Evolutionary conservation across 2,888 invertebrate genomes (phyloP).

Genomic region (Ametastegia equiseti): DNA sequence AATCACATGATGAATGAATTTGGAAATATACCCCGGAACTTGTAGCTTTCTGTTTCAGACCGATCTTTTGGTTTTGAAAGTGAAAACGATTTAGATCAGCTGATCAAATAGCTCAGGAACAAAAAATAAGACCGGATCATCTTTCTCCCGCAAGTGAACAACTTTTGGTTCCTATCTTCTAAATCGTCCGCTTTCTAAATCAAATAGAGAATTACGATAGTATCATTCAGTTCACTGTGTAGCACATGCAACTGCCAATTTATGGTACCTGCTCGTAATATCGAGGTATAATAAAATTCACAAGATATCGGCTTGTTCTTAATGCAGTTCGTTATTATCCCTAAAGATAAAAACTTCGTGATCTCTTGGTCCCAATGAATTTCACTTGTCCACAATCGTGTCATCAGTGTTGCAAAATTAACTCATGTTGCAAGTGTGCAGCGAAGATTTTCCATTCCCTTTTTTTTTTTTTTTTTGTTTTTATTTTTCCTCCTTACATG

Average conservation of each 20-base stretch:
- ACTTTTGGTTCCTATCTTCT: neutral
- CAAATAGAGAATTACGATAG: neutral
- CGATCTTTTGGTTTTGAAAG: no score
- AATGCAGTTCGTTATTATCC: neutral
- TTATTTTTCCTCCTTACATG: neutral
- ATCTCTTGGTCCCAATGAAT: neutral
- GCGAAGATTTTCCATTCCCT: neutral
- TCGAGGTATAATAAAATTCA: neutral
- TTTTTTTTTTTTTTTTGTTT: neutral
- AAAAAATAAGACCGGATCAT: neutral
- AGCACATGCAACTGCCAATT: neutral
- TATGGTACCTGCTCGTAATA: neutral
- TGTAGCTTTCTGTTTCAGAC: neutral
- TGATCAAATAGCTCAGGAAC: neutral
- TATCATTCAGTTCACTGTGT: neutral
- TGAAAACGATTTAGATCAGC: neutral
- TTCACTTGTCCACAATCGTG: neutral
- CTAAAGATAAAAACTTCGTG: neutral
- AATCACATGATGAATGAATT: neutral
- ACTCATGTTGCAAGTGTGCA: neutral
- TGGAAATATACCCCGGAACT: neutral
- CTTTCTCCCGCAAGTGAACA: neutral
- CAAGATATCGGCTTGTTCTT: neutral
- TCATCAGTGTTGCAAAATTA: neutral
- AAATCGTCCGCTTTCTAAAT: slow-evolving; percentile 32